Percentiles rank a stretch among this genome's conserved stretches.
Evolutionary conservation across 2,888 invertebrate genomes (phyloP).

Genomic region (Andrena praecox): DNA sequence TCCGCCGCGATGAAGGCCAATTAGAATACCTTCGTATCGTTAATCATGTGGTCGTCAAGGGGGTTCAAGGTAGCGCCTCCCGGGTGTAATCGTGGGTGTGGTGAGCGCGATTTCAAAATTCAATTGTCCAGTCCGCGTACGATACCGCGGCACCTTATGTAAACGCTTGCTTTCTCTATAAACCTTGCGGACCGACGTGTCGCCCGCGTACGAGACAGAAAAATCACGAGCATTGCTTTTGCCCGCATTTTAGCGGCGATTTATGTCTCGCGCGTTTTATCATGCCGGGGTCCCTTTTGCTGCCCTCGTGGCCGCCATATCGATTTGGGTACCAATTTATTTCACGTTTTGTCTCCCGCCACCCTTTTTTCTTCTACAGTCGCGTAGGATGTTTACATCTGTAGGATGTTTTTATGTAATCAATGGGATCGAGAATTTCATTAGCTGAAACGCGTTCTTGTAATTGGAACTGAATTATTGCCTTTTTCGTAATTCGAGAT

Average conservation of each 20-base stretch:
- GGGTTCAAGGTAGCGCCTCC: conserved; percentile 64
- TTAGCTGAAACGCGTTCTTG: conserved; percentile 13
- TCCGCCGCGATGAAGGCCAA: conserved; percentile 53
- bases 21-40: conserved; percentile 58
- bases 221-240: conserved; percentile 19
- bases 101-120: conserved; percentile 63
- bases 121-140: conserved; percentile 48
- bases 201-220: conserved; percentile 5
- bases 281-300: neutral
- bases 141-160: conserved; percentile 50
- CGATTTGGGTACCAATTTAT: conserved; percentile 4
- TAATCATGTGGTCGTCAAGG: conserved; percentile 50
- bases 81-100: conserved; percentile 58
- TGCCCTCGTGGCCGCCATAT: neutral
- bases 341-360: neutral
- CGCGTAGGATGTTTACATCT: neutral
- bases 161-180: conserved; percentile 59
- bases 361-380: neutral
- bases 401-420: neutral
- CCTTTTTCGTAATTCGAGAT: neutral
- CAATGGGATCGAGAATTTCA: neutral
- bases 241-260: conserved; percentile 9
- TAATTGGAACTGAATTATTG: conserved; percentile 11
- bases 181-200: conserved; percentile 48
- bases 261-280: neutral